phyloP scores from a whole-genome alignment of 2,113 vertebrate genomes.

The Xiphorhynchus elegans region DNA sequence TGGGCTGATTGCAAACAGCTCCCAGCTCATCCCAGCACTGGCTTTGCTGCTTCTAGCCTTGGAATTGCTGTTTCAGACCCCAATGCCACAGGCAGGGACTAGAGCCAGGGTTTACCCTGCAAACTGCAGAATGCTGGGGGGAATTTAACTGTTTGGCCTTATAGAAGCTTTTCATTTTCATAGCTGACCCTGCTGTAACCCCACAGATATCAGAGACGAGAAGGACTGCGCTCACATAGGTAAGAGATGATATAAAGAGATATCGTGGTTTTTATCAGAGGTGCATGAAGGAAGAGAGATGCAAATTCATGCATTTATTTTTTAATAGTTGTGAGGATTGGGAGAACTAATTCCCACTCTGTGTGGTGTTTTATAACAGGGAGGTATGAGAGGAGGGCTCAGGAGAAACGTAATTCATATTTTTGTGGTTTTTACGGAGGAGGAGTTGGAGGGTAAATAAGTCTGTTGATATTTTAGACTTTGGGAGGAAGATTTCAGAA shows the following conservation, averaged over 20 bases:
- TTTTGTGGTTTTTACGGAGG: slow-evolving; percentile 1
- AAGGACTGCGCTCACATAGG: background rate
- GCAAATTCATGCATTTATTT: background rate
- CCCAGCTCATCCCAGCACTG: background rate
- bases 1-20: slow-evolving; percentile 37
- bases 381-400: background rate
- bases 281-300: background rate
- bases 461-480: slow-evolving; percentile 28
- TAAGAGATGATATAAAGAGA: background rate
- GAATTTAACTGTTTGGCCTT: background rate
- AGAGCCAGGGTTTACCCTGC: rapidly evolving
- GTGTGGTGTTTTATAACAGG: slow-evolving; percentile 14
- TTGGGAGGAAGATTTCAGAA: background rate
- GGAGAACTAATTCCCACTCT: background rate
- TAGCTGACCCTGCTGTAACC: background rate
- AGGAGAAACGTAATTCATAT: background rate
- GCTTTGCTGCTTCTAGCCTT: background rate
- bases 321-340: background rate
- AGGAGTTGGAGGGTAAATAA: slow-evolving; percentile 38
- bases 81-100: rapidly evolving
- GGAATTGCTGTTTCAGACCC: background rate
- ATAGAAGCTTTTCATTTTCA: background rate
- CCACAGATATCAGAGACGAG: background rate
- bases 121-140: rapidly evolving
- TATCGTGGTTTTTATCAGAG: background rate